Conservation (phyloP, 1,140 invertebrate genomes). For the Anastrepha obliqua region DNA sequence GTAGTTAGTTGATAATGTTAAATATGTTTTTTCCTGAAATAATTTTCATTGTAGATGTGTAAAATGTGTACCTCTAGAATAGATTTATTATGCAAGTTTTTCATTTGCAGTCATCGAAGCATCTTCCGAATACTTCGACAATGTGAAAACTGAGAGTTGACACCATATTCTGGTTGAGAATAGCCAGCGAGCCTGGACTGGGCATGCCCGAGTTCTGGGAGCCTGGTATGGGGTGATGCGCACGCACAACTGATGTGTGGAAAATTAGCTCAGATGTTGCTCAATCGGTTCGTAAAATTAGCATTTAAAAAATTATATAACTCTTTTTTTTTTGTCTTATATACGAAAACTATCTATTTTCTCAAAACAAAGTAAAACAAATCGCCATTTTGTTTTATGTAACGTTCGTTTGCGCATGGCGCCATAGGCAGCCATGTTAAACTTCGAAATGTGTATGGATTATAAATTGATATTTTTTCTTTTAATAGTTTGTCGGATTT, state of each 20-base stretch:
- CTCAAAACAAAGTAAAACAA: slow-evolving; percentile 20
- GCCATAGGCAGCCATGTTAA: background rate
- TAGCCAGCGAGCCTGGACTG: background rate
- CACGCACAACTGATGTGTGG: slow-evolving; percentile 45
- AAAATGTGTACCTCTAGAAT: slow-evolving; percentile 49
- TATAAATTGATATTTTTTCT: background rate
- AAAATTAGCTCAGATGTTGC: slow-evolving; percentile 39
- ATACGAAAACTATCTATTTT: background rate
- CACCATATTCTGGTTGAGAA: slow-evolving; percentile 10
- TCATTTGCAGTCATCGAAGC: slow-evolving; percentile 70
- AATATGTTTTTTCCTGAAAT: slow-evolving; percentile 1
- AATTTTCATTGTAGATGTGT: slow-evolving; percentile 7
- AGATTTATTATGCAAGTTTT: slow-evolving; percentile 72
- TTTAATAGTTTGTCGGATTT: background rate
- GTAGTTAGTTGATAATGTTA: slow-evolving; percentile 32
- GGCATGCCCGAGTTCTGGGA: slow-evolving; percentile 25
- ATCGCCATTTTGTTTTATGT: slow-evolving; percentile 26
- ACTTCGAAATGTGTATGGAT: background rate
- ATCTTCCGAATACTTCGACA: slow-evolving; percentile 1
- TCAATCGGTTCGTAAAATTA: slow-evolving; percentile 54
- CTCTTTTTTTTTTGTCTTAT: background rate
- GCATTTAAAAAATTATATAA: slow-evolving; percentile 10
- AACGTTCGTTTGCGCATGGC: background rate
- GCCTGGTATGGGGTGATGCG: background rate
- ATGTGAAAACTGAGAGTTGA: slow-evolving; percentile 29